phyloP scores from a whole-genome alignment of 2,888 invertebrate species.

The Trichacis sp. region DNA sequence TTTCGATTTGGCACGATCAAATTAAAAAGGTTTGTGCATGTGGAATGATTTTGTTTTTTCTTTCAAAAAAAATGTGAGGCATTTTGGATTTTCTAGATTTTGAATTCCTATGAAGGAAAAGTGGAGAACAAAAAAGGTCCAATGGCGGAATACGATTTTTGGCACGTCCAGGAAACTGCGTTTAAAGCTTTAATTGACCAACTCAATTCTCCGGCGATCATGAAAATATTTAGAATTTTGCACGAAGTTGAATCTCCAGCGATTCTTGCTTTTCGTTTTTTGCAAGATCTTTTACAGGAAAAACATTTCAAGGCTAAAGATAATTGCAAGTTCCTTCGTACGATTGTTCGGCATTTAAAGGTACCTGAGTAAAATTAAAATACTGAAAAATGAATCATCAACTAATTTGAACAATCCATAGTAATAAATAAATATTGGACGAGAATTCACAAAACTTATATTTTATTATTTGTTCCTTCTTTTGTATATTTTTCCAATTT shows the following conservation, averaged over 20 bases:
- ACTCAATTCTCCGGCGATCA: conserved; percentile 79
- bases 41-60: too few relatives aligned
- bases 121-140: conserved; percentile 80
- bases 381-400: too few relatives aligned
- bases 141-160: conserved; percentile 86
- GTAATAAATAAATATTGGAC: too few relatives aligned
- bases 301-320: conserved; percentile 81
- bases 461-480: too few relatives aligned
- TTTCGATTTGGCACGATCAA: conserved; percentile 77
- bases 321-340: conserved; percentile 82
- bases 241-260: conserved; percentile 71
- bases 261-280: neutral
- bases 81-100: conserved; percentile 40
- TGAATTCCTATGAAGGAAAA: conserved; percentile 59
- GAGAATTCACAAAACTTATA: too few relatives aligned
- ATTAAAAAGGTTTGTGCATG: conserved; percentile 72
- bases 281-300: conserved; percentile 48
- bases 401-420: too few relatives aligned
- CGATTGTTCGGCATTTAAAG: conserved; percentile 80
- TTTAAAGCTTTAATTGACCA: conserved; percentile 85
- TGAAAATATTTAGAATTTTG: conserved; percentile 74
- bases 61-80: too few relatives aligned
- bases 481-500: too few relatives aligned
- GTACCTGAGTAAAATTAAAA: conserved; percentile 53
- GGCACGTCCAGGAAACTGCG: conserved; percentile 85